Evolutionary conservation across 2,113 vertebrate species (phyloP), one percentile per base, ranked within the genome.

Genomic region (Ammodytes marinus): DNA sequence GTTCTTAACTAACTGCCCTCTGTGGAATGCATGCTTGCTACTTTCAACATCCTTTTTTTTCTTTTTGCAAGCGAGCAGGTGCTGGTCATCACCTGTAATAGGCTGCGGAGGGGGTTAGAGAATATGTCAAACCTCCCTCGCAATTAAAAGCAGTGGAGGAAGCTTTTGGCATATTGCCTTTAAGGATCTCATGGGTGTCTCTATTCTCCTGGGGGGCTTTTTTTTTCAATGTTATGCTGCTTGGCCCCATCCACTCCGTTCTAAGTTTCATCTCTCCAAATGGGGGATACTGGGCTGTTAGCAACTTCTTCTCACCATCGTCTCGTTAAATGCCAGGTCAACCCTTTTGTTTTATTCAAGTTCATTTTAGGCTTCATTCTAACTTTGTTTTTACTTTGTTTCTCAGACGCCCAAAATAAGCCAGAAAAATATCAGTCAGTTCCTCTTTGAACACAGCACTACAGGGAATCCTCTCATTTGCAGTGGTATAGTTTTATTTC

Each of bases 1-100:
- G 67, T 87, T 89, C 83, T 86, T 91, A 90, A 89, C 85, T 88
- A 94, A 92, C 69, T 91, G 80, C 89, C 80, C 90, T 88, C 91
- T 45, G 65, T 86, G 91, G 91, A 93, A 89, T 93, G 86, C 83
- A 79, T 52, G n/a, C n/a, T n/a, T 40, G 50, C 75, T 65, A n/a
- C 69, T 86, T 78, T 67, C 73, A 80, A 82, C 71, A 45, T 75
- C 54, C 74, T 88, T 77, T 37, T 63, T 40, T 12, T 27, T 60
- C 2, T 80, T 76, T 66, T 76, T 63, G 42, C 13, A 61, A 69
- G 57, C 39, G 49, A 75, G 85, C 91, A 92, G 92, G 88, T 91
- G 90, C 80, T 90, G 88, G 89, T 89, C 91, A 88, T 94, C 90
- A 91, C 85, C 90, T 91, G 87, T 93, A 93, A 93, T 92, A 83